These are phyloP conservation scores for Aradophagus sp. DNA, from an alignment of 1,140 invertebrate species.

Conservation along the genomic window DNA sequence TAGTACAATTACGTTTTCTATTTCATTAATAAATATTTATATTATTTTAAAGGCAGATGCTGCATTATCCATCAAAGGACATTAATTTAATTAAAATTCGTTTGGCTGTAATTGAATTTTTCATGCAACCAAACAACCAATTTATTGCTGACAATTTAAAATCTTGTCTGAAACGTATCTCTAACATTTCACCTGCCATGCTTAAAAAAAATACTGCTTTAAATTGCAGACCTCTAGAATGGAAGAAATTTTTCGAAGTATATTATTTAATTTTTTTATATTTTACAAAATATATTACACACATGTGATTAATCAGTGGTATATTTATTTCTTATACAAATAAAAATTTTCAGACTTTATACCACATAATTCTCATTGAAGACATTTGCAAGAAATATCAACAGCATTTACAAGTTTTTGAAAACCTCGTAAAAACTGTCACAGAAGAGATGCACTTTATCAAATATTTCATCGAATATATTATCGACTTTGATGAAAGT, in stretches of 20 bases:
- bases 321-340: no score
- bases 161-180: slow-evolving; percentile 77
- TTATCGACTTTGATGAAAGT: slow-evolving; percentile 83
- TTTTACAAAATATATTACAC: neutral
- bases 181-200: slow-evolving; percentile 72
- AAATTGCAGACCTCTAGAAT: slow-evolving; percentile 79
- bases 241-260: slow-evolving; percentile 80
- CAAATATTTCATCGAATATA: slow-evolving; percentile 73
- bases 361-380: slow-evolving; percentile 79
- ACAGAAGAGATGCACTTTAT: slow-evolving; percentile 78
- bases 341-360: slow-evolving; percentile 77
- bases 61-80: slow-evolving; percentile 79
- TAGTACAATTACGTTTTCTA: slow-evolving; percentile 6
- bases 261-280: slow-evolving; percentile 1
- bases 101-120: slow-evolving; percentile 79
- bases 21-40: slow-evolving; percentile 46
- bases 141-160: slow-evolving; percentile 77
- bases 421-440: slow-evolving; percentile 75
- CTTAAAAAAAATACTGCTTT: slow-evolving; percentile 69
- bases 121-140: slow-evolving; percentile 75
- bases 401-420: slow-evolving; percentile 74
- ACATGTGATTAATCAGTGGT: neutral
- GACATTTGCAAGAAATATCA: slow-evolving; percentile 77
- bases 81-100: slow-evolving; percentile 75
- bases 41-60: slow-evolving; percentile 76